phyloP scores from a whole-genome alignment of 2,888 invertebrate genomes.

The Tenodera sinensis region DNA sequence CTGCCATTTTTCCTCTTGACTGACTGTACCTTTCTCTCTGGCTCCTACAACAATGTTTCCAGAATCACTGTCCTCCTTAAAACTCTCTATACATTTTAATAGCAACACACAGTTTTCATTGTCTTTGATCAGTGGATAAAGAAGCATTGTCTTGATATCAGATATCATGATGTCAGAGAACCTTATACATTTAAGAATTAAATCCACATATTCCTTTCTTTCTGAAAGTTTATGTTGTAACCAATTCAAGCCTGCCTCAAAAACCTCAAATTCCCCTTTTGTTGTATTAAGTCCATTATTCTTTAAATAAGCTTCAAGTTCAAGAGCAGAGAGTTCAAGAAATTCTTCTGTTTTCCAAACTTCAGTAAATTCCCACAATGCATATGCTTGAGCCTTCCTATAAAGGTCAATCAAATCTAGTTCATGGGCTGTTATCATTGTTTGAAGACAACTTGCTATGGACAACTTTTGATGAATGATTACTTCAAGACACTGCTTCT shows the following conservation, averaged over 20 bases:
- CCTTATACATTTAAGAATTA: constrained; percentile 29
- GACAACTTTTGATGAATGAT: constrained; percentile 29
- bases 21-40: neutral
- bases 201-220: constrained; percentile 15
- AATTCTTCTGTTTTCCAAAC: constrained; percentile 30
- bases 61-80: neutral
- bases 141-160: constrained; percentile 31
- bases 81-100: neutral
- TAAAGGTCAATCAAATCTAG: constrained; percentile 31
- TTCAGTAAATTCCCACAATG: constrained; percentile 34
- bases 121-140: constrained; percentile 21
- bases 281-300: constrained; percentile 27
- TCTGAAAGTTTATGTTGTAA: constrained; percentile 23
- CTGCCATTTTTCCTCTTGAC: neutral
- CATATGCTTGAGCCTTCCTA: constrained; percentile 28
- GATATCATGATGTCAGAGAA: constrained; percentile 24
- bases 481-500: constrained; percentile 36
- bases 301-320: constrained; percentile 26
- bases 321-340: constrained; percentile 28
- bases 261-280: constrained; percentile 31
- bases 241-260: constrained; percentile 35
- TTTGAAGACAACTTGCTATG: constrained; percentile 32
- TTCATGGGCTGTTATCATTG: constrained; percentile 31
- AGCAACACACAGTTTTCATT: constrained; percentile 5
- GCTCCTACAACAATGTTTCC: neutral